Base-by-base conservation (phyloP, 2,797 vertebrate genomes). In the Dicrostonyx torquatus region DNA sequence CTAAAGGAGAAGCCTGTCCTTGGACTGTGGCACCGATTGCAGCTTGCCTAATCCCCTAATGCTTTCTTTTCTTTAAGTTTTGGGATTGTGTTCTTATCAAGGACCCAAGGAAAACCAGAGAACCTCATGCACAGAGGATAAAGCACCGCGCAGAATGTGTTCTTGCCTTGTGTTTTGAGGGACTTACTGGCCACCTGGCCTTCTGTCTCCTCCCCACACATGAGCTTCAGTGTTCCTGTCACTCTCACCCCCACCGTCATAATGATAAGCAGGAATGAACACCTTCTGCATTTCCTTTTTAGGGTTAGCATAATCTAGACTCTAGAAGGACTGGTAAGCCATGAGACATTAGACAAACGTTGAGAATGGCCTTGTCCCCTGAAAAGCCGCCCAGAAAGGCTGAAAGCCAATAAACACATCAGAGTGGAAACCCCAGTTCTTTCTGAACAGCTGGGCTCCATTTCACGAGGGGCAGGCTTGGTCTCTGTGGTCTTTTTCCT, bases 351-450 rank as follows among this genome's bases (percentile, higher is more conserved):
- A 31, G 66, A 79, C 40, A 94, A 68, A 50, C 87, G 1, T 75
- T 76, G 72, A 94, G 77, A 89, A 89, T 79, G 58, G 64, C 84
- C 31, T 37, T 2, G 6, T n/a, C n/a, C 43, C 45, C 31, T 77
- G 68, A 78, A 90, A 93, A 94, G 29, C 78, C 87, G 96, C 95
- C 26, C 40, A 79, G 68, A 72, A 78, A 43, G 85, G 9, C 75
- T 18, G 17, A 92, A 91, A 83, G 89, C 70, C 78, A 94, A 60
- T 0, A 0, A 8, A 53, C 87, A 93, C 2, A 15, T 76, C 79
- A 43, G 43, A 43, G 73, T 85, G 53, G 60, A 95, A 91, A 48
- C 7, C 53, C 58, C 75, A 89, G 64, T 31, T 66, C 45, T 93
- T 95, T 88, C 89, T 87, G 75, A 66, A 64, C 50, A 89, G 76